Base-by-base conservation (phyloP, 2,113 vertebrate genomes). In the Galeopterus variegatus region DNA sequence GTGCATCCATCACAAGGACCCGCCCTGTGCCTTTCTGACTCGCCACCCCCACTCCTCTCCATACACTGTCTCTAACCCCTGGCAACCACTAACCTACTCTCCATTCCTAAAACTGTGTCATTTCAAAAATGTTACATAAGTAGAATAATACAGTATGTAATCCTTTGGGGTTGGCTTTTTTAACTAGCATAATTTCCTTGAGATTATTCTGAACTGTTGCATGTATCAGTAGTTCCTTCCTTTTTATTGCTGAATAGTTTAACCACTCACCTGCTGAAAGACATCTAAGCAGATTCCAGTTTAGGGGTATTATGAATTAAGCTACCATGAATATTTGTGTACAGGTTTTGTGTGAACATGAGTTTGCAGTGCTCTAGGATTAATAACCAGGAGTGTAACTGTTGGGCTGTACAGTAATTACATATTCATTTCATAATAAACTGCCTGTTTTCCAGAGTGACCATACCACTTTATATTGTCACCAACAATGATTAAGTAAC, bases 391-490 rank as follows among this genome's bases (percentile, higher is more conserved):
- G 36, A 28, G 5, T 41, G 50, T 58, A 31, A 13, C 6, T 11
- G 21, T 41, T 21, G 11, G 52, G 19, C 3, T 62, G 9, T 11
- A 50, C 0, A 21, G 45, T 13, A 52, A n/a, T 2, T 8, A 8
- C 3, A 23, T 1, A 6, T 24, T 54, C 15, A 11, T 26, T 85
- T 64, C 36, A 5, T 2, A 50, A 81, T 18, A 54, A 64, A 65
- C 48, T 13, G 56, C 31, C 45, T 50, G 7, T 31, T 52, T 81
- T 48, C 48, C 76, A 64, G n/a, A 69, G 83, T 15, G 7, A 23
- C 75, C 17, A 9, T 9, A 19, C 8, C 13, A 13, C 11, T 8
- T 45, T 10, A 18, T 2, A 26, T 18, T 31, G 56, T 36, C 48
- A 69, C 13, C 26, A 52, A 36, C 36, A 65, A 36, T 0, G 15